Conservation (phyloP, 1,140 invertebrate genomes). For the Drosophila seguyi region DNA sequence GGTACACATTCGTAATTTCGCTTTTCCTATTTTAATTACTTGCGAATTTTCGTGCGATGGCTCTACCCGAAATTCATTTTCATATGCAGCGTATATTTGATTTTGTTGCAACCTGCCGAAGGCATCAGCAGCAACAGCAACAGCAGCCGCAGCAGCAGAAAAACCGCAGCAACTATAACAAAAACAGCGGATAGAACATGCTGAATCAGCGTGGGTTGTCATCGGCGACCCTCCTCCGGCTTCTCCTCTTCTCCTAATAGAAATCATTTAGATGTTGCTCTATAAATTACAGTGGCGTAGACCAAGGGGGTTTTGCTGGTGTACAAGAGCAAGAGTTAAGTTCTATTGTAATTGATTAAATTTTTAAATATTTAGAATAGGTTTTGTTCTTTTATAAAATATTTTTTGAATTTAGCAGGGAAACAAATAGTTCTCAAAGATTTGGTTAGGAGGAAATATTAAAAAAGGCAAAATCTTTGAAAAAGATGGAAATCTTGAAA, state of each 20-base stretch:
- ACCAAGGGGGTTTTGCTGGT: background rate
- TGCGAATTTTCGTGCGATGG: slow-evolving; percentile 62
- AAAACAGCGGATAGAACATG: slow-evolving; percentile 38
- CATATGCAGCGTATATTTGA: slow-evolving; percentile 68
- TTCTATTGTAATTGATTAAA: no score
- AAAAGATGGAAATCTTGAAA: no score
- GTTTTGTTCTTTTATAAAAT: no score
- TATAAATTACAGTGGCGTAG: slow-evolving; percentile 32
- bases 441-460: rapidly evolving
- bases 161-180: slow-evolving; percentile 35
- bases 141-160: background rate
- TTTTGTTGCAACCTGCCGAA: slow-evolving; percentile 56
- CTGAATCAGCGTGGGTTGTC: slow-evolving; percentile 61
- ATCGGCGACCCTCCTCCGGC: slow-evolving; percentile 11
- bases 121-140: slow-evolving; percentile 27
- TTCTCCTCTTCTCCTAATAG: background rate
- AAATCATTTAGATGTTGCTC: slow-evolving; percentile 40
- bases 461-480: no score
- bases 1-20: slow-evolving; percentile 41
- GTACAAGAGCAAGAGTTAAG: no score
- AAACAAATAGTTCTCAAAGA: background rate
- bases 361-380: background rate
- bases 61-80: slow-evolving; percentile 52
- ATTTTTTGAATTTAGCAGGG: no score
- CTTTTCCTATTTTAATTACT: slow-evolving; percentile 80